Evolutionary conservation across 2,797 vertebrate species (phyloP).

Genomic region (Rhinogobio ventralis): DNA sequence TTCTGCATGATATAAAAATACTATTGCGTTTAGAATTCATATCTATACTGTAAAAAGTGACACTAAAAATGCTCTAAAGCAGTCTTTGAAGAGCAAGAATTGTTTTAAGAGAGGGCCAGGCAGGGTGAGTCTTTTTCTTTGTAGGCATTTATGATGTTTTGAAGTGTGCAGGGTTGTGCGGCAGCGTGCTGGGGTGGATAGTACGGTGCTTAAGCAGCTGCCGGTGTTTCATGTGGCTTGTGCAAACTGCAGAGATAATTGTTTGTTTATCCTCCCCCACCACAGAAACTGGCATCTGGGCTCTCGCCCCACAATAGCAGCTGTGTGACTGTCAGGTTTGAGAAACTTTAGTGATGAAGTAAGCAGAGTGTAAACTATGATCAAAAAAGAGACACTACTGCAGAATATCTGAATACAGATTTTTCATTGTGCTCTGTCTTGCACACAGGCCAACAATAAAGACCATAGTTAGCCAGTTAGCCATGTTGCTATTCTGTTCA

Average conservation of each 20-base stretch:
- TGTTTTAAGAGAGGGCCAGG: background rate
- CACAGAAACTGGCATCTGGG: constrained; percentile 38
- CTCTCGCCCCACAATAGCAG: constrained; percentile 11
- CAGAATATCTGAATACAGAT: background rate
- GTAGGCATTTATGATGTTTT: background rate
- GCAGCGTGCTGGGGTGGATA: constrained; percentile 16
- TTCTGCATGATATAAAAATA: background rate
- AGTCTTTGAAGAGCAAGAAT: constrained; percentile 13
- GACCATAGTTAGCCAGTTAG: background rate
- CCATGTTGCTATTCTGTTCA: constrained; percentile 1
- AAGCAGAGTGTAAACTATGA: constrained; percentile 11
- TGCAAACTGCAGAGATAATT: constrained; percentile 48
- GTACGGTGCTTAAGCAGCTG: constrained; percentile 49
- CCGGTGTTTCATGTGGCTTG: constrained; percentile 19
- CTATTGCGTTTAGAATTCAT: background rate
- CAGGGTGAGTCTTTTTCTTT: background rate
- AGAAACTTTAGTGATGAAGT: constrained; percentile 28
- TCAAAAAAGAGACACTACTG: background rate
- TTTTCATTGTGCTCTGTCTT: background rate
- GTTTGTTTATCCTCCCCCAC: constrained; percentile 27
- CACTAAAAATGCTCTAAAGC: background rate
- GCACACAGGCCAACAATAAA: background rate
- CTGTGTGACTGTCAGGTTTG: constrained; percentile 8
- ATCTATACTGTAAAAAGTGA: background rate
- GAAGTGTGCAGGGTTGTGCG: background rate